These are phyloP conservation scores for Phania funesta DNA, from an alignment of 2,888 invertebrate genomes.

Conservation along the genomic window DNA sequence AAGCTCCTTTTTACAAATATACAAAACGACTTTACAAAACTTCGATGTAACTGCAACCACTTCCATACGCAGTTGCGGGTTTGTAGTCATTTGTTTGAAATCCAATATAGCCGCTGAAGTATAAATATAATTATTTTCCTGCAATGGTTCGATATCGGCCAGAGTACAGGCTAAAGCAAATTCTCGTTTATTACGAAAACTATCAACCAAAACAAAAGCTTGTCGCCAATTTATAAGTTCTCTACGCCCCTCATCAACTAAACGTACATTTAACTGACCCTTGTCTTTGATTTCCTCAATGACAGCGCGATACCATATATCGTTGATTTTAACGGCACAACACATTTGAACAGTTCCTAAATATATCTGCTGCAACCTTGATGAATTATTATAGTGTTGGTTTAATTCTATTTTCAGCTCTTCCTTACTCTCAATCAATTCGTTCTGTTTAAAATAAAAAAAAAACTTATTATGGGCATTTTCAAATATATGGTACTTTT, in stretches of 20 bases:
- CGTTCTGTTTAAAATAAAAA: conserved; percentile 61
- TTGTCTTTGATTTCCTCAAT: conserved; percentile 72
- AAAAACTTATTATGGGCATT: background rate
- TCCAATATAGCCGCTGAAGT: conserved; percentile 74
- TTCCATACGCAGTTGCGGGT: conserved; percentile 79
- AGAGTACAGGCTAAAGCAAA: conserved; percentile 75
- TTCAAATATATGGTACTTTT: too few relatives aligned
- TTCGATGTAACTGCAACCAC: conserved; percentile 71
- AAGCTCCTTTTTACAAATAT: conserved; percentile 74
- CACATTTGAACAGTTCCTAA: conserved; percentile 72
- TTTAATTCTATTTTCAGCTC: conserved; percentile 69
- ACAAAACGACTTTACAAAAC: conserved; percentile 79
- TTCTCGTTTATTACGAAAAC: conserved; percentile 70
- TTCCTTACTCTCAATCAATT: conserved; percentile 62
- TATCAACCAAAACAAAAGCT: conserved; percentile 81
- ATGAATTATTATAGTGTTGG: conserved; percentile 66
- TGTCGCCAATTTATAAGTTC: conserved; percentile 81
- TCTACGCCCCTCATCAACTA: conserved; percentile 83
- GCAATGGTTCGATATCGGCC: conserved; percentile 80
- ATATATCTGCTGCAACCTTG: conserved; percentile 72
- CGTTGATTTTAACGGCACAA: conserved; percentile 72
- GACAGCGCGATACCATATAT: conserved; percentile 75
- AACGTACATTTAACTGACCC: conserved; percentile 73
- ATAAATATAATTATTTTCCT: conserved; percentile 78
- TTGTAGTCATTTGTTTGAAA: conserved; percentile 76